Base-by-base conservation (phyloP, 2,888 invertebrate genomes). In the Ceraclea dissimilis region DNA sequence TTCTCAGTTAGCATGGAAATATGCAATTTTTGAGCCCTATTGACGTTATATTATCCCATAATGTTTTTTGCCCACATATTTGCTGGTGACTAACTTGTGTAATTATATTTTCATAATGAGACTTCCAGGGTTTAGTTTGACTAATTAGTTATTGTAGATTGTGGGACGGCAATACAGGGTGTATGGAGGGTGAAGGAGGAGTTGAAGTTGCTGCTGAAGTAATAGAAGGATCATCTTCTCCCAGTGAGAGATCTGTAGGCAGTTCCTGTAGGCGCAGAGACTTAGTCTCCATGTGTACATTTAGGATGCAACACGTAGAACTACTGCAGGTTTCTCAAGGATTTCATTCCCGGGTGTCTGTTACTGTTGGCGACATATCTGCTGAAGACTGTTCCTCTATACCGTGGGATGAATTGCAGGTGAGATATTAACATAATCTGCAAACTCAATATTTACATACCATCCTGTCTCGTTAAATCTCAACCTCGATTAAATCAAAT, bases 361-460 rank as follows among this genome's bases (percentile, higher is more conserved):
- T 77, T 0, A 73, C 70, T 0, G 76, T 77, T 0, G 75, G 73
- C 34, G 80, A 88, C 62, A 73, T 95, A 5, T 79, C 79, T 22
- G 84, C 85, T 52, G 89, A 91, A 65, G 94, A 95, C 71, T 92
- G 91, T 67, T 82, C 86, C 43, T 85, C 90, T 44, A 91, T 95
- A 68, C 90, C 90, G 1, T 93, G 93, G 88, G 94, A 94, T 68
- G 94, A 94, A 73, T 88, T 96, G 77, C 94, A 95, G 86, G 91
- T 91, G 73, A 72, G 67, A 64, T 60, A 1, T n/a, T n/a, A n/a
- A n/a, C n/a, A n/a, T n/a, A n/a, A n/a, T 33, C 13, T 33, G 8
- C 33, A n/a, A n/a, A n/a, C n/a, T n/a, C n/a, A n/a, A n/a, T n/a
- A n/a, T n/a, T n/a, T n/a, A n/a, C n/a, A n/a, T n/a, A 52, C 21